phyloP scores from a whole-genome alignment of 2,113 vertebrate genomes.

The Onychostruthus taczanowskii region DNA sequence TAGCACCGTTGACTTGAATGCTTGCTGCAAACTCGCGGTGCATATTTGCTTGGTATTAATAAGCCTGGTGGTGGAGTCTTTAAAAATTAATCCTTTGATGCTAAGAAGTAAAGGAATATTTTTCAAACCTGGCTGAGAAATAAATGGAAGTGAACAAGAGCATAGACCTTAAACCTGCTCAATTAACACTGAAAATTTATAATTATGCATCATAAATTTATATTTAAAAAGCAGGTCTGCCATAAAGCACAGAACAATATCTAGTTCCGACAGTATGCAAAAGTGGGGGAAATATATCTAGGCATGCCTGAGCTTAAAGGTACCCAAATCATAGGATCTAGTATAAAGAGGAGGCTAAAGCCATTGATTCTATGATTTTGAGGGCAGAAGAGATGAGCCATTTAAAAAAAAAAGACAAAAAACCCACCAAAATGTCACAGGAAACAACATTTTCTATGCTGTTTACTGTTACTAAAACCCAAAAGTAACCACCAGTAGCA shows the following conservation, averaged over 20 bases:
- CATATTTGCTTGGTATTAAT: not conserved
- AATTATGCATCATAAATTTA: not conserved
- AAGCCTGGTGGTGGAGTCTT: not conserved
- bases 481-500: not conserved
- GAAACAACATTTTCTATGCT: not conserved
- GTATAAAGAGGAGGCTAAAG: not conserved
- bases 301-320: not conserved
- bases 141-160: not conserved
- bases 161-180: not conserved
- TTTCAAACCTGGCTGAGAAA: not conserved
- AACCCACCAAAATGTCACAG: not conserved
- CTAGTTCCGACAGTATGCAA: not conserved
- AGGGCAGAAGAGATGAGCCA: not conserved
- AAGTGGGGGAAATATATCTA: not conserved
- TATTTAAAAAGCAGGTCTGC: not conserved
- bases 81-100: not conserved
- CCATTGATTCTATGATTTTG: not conserved
- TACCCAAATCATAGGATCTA: not conserved
- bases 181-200: not conserved
- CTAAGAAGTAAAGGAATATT: not conserved
- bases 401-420: not conserved
- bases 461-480: not conserved
- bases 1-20: not conserved
- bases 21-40: not conserved
- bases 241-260: not conserved